Base-by-base conservation (phyloP, 2,888 invertebrate species). In the Eumacrocentrus americanus region DNA sequence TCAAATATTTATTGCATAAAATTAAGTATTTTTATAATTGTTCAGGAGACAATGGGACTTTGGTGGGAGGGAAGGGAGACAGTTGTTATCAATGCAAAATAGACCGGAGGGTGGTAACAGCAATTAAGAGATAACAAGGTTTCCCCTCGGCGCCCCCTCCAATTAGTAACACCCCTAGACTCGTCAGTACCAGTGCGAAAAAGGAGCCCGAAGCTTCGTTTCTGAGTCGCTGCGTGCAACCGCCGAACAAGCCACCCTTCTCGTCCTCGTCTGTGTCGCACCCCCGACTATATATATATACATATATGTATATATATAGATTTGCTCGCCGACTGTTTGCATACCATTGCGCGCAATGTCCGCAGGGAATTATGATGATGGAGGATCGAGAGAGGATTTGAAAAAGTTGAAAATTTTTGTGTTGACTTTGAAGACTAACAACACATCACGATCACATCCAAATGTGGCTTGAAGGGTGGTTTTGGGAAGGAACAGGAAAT, bases 61-160 rank as follows among this genome's bases (percentile, higher is more conserved):
- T n/a, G n/a, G n/a, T n/a, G n/a, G n/a, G n/a, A 29, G 29, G 29
- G 5, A 9, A 29, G 29, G 29, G 29, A 29, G 29, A 9, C 29
- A 29, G 29, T 29, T 29, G 29, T 29, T 29, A 29, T 29, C 29
- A 29, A 42, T 42, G 80, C 78, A 78, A 79, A 80, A 79, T 75
- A 78, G 76, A 67, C 70, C 70, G 71, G 70, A 77, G 78, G 79
- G 77, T 75, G 74, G 78, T 72, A 29, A 78, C 9, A 44, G 79
- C 79, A 80, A 80, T 80, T 80, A 80, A 80, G 79, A 80, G 80
- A 80, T 80, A 80, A 80, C 80, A 80, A 80, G 79, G 76, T 79
- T 79, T 76, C 71, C 75, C 74, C 72, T 73, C 71, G 74, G 70
- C 74, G 71, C 79, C 79, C 55, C 79, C 78, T 78, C 78, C 80